These are phyloP conservation scores for Eptesicus fuscus DNA, from an alignment of 2,113 vertebrate species.

Conservation along the genomic window DNA sequence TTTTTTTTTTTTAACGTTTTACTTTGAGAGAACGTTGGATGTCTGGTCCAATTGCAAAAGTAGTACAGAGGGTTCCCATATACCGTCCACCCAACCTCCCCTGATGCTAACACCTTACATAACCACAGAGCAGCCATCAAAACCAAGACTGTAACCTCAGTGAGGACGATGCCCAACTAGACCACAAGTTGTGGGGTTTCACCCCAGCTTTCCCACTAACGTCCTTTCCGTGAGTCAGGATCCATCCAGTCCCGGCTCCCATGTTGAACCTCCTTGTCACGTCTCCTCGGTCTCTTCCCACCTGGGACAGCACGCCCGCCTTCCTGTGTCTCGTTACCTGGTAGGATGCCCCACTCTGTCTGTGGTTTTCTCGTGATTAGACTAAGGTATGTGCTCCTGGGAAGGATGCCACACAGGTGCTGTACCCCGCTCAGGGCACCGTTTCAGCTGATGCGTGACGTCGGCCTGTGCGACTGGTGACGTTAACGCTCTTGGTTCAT, in stretches of 20 bases:
- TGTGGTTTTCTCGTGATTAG: neutral
- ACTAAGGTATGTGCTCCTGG: neutral
- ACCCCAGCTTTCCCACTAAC: too few relatives aligned
- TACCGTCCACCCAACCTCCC: neutral
- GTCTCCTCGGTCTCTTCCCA: neutral
- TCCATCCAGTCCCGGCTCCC: neutral
- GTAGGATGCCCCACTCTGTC: neutral
- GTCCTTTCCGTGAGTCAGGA: neutral
- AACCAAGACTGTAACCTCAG: neutral
- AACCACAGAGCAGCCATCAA: neutral
- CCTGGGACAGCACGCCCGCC: accelerated
- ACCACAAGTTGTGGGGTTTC: neutral
- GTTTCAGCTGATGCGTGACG: neutral
- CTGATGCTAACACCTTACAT: neutral
- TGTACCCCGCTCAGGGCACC: accelerated
- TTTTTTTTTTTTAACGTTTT: neutral
- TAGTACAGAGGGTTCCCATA: neutral
- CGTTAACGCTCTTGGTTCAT: neutral
- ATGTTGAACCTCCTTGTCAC: too few relatives aligned
- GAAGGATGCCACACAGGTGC: neutral
- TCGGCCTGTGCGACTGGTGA: accelerated
- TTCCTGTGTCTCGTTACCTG: neutral
- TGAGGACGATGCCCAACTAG: neutral
- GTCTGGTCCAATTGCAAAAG: neutral
- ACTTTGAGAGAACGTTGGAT: neutral